Conservation (phyloP, 2,113 vertebrate genomes). For the Zonotrichia leucophrys region DNA sequence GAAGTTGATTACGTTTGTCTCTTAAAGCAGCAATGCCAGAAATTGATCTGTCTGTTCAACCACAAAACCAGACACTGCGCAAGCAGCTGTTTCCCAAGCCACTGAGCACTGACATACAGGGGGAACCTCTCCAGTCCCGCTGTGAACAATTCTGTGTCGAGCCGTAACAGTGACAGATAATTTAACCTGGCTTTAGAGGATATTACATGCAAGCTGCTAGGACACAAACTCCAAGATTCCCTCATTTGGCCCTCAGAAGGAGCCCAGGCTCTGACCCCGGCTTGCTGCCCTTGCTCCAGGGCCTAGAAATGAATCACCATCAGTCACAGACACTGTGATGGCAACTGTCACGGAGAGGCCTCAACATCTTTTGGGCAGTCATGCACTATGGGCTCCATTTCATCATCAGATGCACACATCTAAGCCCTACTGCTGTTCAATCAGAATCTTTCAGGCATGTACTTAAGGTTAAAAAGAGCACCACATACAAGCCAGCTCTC, state of each 20-base stretch:
- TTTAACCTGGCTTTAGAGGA: slow-evolving; percentile 27
- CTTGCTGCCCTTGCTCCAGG: background rate
- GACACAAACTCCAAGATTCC: background rate
- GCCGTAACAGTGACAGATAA: background rate
- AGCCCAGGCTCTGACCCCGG: background rate
- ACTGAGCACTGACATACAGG: background rate
- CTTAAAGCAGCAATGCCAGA: slow-evolving; percentile 21
- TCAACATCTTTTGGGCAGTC: background rate
- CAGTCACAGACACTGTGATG: background rate
- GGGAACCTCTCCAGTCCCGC: slow-evolving; percentile 10
- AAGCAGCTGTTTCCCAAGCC: slow-evolving; percentile 56
- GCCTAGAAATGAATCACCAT: background rate
- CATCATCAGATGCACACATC: background rate
- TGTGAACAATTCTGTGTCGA: background rate
- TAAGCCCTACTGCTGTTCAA: background rate
- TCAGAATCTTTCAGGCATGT: background rate
- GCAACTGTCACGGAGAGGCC: background rate
- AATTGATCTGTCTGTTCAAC: slow-evolving; percentile 26
- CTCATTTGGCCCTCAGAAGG: background rate
- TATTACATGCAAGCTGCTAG: background rate
- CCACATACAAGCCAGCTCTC: background rate
- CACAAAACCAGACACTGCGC: background rate
- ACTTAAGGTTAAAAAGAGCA: background rate
- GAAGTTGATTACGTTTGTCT: slow-evolving; percentile 18
- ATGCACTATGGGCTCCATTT: background rate